Percentiles rank a stretch among this genome's conserved stretches.
phyloP scores from a whole-genome alignment of 2,888 invertebrate species.

The Oegoconia quadripuncta region DNA sequence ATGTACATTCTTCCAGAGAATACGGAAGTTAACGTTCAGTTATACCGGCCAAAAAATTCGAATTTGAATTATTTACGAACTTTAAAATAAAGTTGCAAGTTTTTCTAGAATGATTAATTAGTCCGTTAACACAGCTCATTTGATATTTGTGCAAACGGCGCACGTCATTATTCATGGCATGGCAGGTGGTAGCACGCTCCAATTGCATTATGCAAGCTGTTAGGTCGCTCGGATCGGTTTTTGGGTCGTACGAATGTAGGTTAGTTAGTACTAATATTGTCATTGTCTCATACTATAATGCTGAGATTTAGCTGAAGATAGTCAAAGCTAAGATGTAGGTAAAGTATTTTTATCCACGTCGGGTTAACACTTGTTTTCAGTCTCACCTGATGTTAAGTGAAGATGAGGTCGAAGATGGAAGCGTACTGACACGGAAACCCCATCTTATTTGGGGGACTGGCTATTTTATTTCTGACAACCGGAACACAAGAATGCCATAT shows the following conservation, averaged over 20 bases:
- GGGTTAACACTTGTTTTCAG: no score
- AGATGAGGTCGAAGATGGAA: no score
- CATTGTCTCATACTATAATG: neutral
- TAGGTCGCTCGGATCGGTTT: constrained; percentile 49
- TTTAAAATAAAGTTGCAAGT: neutral
- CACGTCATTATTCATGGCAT: constrained; percentile 39
- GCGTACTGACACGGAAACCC: no score
- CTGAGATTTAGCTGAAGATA: neutral
- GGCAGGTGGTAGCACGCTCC: constrained; percentile 59
- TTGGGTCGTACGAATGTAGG: constrained; percentile 50
- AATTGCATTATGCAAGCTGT: constrained; percentile 64
- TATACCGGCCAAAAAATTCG: no score
- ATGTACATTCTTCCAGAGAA: neutral
- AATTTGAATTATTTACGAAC: no score
- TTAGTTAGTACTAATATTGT: constrained; percentile 17
- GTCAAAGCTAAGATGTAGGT: neutral
- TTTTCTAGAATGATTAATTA: constrained; percentile 1
- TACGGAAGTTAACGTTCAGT: neutral
- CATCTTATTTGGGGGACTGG: no score
- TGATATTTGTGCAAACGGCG: constrained; percentile 37
- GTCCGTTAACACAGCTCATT: constrained; percentile 29
- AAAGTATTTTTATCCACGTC: no score
- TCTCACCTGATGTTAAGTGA: no score
- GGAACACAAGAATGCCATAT: no score
- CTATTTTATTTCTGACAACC: no score